Conservation (phyloP, 2,888 invertebrate genomes). For the Erebia aethiops region DNA sequence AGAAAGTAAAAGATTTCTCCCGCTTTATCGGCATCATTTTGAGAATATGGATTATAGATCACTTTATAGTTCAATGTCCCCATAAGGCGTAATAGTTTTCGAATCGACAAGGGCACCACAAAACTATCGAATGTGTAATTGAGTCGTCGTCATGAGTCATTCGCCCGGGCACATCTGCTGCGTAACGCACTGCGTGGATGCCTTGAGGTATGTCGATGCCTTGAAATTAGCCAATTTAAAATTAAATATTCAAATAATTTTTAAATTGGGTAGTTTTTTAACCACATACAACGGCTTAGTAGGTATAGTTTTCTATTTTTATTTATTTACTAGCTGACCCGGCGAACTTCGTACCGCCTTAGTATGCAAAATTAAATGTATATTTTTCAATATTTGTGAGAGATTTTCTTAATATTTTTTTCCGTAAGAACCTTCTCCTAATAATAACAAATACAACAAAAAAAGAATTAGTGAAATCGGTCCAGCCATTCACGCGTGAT, state of each 20-base stretch:
- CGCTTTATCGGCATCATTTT: neutral
- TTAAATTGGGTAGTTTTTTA: neutral
- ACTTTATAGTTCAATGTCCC: conserved; percentile 49
- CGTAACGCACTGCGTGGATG: conserved; percentile 51
- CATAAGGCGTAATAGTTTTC: conserved; percentile 56
- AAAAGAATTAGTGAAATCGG: no score
- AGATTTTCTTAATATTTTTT: no score
- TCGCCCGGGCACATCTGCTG: conserved; percentile 71
- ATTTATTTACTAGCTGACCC: no score
- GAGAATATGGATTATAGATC: conserved; percentile 22
- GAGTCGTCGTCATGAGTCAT: conserved; percentile 81
- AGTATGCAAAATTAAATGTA: no score
- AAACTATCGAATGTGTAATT: conserved; percentile 81
- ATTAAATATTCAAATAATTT: no score
- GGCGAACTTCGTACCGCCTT: no score
- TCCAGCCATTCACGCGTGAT: no score
- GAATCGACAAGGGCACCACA: conserved; percentile 61
- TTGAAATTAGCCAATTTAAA: neutral
- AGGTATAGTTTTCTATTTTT: no score
- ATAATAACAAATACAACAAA: no score
- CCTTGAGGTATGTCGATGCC: conserved; percentile 51
- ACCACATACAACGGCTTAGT: no score
- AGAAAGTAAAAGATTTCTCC: neutral
- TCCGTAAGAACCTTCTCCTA: no score
- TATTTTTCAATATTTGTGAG: no score